A percentile compares a stretch with the other conserved stretches of the same genome.
phyloP scores from a whole-genome alignment of 1,140 invertebrate species.

The Formica selysi region DNA sequence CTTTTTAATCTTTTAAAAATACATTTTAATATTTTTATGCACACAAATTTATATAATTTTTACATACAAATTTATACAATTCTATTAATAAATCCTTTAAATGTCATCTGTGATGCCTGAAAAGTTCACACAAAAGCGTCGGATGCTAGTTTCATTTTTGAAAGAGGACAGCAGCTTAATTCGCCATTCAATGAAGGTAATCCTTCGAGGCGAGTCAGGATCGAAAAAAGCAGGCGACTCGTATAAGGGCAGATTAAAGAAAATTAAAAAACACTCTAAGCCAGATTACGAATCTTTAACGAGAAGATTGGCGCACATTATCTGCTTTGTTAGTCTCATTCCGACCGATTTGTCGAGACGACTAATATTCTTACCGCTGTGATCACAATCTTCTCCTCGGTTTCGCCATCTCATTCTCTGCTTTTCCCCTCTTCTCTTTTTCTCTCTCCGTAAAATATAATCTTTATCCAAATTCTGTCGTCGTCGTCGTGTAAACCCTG shows the following conservation, averaged over 20 bases:
- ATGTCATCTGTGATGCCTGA: background rate
- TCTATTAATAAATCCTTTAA: background rate
- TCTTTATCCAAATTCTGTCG: conserved; percentile 13
- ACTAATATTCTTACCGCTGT: conserved; percentile 58
- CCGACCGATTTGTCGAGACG: conserved; percentile 61
- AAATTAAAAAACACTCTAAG: conserved; percentile 69
- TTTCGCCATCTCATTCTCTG: background rate
- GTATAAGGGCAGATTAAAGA: conserved; percentile 28
- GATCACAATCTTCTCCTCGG: conserved; percentile 1
- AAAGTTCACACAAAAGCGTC: background rate
- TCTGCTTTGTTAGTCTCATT: conserved; percentile 60
- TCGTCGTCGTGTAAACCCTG: background rate
- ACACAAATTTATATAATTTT: background rate
- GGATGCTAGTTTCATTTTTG: conserved; percentile 17
- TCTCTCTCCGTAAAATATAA: background rate
- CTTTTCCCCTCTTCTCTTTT: background rate
- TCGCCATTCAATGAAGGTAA: conserved; percentile 49
- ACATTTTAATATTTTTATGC: background rate
- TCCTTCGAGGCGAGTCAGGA: conserved; percentile 24
- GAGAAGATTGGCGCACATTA: conserved; percentile 71
- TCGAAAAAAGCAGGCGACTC: conserved; percentile 30
- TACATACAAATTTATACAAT: too few species aligned
- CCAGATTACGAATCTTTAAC: conserved; percentile 70
- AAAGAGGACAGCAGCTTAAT: conserved; percentile 26
- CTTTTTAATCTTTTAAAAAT: background rate